A percentile compares a stretch with the other conserved stretches of the same genome.
phyloP scores from a whole-genome alignment of 2,888 invertebrate species.

The Cataglyphis albicans region DNA sequence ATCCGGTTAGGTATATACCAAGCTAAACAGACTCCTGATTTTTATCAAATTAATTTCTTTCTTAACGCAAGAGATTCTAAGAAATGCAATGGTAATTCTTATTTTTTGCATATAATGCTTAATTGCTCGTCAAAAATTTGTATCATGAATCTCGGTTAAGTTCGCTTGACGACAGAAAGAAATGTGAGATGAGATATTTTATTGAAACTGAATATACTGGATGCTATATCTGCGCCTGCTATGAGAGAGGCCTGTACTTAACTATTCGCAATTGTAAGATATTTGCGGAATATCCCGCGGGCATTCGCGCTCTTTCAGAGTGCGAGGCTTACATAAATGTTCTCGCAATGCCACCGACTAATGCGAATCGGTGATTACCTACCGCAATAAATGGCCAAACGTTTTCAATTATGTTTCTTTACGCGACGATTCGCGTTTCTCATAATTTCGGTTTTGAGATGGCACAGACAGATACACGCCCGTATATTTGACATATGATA shows the following conservation, averaged over 20 bases:
- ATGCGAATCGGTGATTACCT: conserved; percentile 3
- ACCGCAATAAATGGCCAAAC: background rate
- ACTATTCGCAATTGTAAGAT: conserved; percentile 60
- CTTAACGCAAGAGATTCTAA: background rate
- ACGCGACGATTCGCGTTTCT: conserved; percentile 14
- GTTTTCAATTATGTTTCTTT: conserved; percentile 44
- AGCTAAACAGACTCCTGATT: background rate
- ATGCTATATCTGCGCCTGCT: conserved; percentile 50
- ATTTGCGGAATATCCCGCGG: conserved; percentile 46
- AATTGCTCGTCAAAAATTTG: conserved; percentile 49
- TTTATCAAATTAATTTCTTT: background rate
- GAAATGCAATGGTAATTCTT: background rate
- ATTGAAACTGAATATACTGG: conserved; percentile 69
- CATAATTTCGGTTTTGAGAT: conserved; percentile 2
- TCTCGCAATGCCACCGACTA: conserved; percentile 42
- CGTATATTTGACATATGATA: conserved; percentile 9
- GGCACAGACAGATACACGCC: background rate
- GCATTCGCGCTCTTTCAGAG: conserved; percentile 46
- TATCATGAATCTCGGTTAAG: conserved; percentile 68
- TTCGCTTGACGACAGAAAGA: conserved; percentile 61
- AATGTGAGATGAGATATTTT: conserved; percentile 60
- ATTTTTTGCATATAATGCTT: background rate
- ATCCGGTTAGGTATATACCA: background rate
- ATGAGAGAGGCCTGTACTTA: conserved; percentile 2
- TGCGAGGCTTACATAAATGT: conserved; percentile 16